These are phyloP conservation scores for Erinaceus europaeus DNA, from an alignment of 2,113 vertebrate species.

Conservation along the genomic window DNA sequence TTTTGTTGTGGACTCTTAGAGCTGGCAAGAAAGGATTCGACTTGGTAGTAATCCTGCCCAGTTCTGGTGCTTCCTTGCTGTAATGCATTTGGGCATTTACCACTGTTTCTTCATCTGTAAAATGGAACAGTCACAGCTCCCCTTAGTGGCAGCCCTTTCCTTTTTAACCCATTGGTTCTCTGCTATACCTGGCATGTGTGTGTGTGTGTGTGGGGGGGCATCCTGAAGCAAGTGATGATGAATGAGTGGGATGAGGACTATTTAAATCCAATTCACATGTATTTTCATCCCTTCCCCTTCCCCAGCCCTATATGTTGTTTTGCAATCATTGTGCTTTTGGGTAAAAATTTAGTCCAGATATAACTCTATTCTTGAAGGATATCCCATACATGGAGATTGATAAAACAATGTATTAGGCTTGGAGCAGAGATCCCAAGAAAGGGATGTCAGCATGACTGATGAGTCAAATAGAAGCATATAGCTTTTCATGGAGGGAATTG, in stretches of 20 bases:
- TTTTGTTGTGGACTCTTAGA: neutral
- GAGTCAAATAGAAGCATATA: neutral
- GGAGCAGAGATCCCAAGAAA: neutral
- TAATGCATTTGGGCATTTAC: rapidly evolving
- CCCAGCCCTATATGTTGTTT: neutral
- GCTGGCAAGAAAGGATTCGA: neutral
- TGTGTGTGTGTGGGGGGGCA: no score
- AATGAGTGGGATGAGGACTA: neutral
- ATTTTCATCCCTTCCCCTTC: neutral
- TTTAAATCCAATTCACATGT: neutral
- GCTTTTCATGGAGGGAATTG: neutral
- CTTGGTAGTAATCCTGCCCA: neutral
- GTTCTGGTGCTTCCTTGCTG: neutral
- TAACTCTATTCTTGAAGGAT: neutral
- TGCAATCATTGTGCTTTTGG: neutral
- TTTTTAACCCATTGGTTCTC: neutral
- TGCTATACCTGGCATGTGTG: neutral
- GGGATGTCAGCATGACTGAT: neutral
- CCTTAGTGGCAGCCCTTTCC: neutral
- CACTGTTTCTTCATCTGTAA: neutral
- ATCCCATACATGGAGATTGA: neutral
- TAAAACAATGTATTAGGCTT: neutral
- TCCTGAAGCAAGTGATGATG: neutral
- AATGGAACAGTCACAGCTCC: neutral
- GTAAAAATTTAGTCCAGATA: neutral